Conservation (phyloP, 1,140 invertebrate genomes). For the Coelopa frigida region DNA sequence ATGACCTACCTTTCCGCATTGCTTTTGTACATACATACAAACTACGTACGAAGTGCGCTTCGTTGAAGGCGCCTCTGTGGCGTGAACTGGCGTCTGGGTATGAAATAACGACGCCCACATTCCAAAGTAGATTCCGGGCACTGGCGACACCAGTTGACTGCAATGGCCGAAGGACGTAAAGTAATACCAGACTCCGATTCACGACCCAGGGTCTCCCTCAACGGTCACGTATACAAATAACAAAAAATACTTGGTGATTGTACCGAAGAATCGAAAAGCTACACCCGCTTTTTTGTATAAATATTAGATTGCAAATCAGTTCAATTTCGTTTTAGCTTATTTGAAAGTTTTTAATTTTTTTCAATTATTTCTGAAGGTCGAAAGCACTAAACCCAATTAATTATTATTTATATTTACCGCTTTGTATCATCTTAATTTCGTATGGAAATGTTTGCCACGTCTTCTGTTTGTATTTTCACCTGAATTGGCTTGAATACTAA, state of each 20-base stretch:
- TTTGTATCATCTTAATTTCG: conserved; percentile 7
- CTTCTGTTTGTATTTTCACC: too few relatives aligned
- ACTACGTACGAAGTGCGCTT: conserved; percentile 29
- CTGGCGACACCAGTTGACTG: too few relatives aligned
- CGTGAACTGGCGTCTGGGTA: too few relatives aligned
- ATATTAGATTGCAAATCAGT: neutral
- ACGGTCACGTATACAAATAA: conserved; percentile 13
- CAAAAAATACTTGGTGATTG: conserved; percentile 7
- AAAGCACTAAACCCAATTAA: conserved; percentile 9
- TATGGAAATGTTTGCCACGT: too few relatives aligned
- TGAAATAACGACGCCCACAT: too few relatives aligned
- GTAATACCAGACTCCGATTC: too few relatives aligned
- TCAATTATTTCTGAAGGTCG: conserved; percentile 3
- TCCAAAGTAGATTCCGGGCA: too few relatives aligned
- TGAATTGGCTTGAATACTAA: conserved; percentile 1
- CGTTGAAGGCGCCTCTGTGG: conserved; percentile 4
- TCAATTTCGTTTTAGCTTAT: neutral
- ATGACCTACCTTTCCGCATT: conserved; percentile 19
- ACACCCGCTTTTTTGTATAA: conserved; percentile 6
- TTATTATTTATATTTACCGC: conserved; percentile 4
- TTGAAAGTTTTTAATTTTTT: conserved; percentile 4
- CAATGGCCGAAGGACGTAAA: too few relatives aligned
- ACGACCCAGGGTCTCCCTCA: too few relatives aligned
- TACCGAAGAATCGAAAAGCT: neutral
- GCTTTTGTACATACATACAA: conserved; percentile 39